A percentile compares a stretch with the other conserved stretches of the same genome.
phyloP scores from a whole-genome alignment of 2,888 invertebrate genomes.

The Scrobipalpa costella region DNA sequence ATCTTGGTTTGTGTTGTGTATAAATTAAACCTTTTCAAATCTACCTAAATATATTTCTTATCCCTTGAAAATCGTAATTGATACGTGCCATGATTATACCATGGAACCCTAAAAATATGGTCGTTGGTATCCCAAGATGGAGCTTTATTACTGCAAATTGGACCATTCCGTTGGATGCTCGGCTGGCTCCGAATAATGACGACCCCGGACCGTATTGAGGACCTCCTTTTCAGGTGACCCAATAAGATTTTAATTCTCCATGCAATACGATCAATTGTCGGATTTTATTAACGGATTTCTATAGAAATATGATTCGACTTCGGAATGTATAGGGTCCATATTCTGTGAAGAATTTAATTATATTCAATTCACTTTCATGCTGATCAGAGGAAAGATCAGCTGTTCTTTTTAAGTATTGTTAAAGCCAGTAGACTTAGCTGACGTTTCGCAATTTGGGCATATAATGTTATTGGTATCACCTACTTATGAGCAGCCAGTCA shows the following conservation, averaged over 20 bases:
- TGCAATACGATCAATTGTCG: conserved; percentile 19
- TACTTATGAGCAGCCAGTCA: too few species aligned
- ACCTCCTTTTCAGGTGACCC: conserved; percentile 24
- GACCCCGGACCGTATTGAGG: conserved; percentile 5
- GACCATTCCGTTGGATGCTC: conserved; percentile 36
- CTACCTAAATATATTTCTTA: too few species aligned
- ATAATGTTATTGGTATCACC: too few species aligned
- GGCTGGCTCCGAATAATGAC: conserved; percentile 38
- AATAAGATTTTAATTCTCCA: conserved; percentile 28
- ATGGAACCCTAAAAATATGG: conserved; percentile 19
- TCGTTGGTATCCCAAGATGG: conserved; percentile 21
- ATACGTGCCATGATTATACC: background rate
- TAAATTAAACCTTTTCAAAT: too few species aligned
- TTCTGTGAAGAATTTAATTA: background rate
- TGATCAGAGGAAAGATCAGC: too few species aligned
- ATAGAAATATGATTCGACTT: background rate
- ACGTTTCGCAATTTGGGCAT: too few species aligned
- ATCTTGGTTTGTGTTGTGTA: too few species aligned
- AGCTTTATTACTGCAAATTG: conserved; percentile 39
- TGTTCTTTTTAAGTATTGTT: too few species aligned
- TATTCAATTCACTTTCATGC: too few species aligned
- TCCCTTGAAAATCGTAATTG: background rate
- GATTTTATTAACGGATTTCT: conserved; percentile 6
- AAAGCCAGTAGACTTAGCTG: too few species aligned
- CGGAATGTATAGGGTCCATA: background rate